Evolutionary conservation across 2,888 invertebrate genomes (phyloP).

Genomic region (Scaptomyza tumidula): DNA sequence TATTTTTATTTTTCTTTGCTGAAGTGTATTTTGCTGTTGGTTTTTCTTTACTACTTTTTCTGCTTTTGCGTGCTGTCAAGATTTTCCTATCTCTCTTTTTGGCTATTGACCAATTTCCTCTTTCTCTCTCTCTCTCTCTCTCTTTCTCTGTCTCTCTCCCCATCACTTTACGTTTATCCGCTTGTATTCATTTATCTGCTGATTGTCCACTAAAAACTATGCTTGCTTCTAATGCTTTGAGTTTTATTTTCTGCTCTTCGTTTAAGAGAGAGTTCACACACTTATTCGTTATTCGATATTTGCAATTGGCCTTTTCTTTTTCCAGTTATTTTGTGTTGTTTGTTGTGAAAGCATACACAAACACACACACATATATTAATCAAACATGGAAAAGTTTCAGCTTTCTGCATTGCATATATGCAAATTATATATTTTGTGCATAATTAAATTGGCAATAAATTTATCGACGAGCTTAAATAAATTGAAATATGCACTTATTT

Average conservation of each 20-base stretch:
- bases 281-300: slow-evolving; percentile 15
- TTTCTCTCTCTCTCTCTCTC: background rate
- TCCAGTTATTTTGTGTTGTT: background rate
- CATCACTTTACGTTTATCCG: slow-evolving; percentile 8
- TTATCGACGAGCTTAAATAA: slow-evolving; percentile 66
- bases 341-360: slow-evolving; percentile 10
- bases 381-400: slow-evolving; percentile 53
- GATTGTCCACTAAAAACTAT: slow-evolving; percentile 80
- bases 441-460: slow-evolving; percentile 71
- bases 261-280: slow-evolving; percentile 15
- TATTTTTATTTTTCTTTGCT: slow-evolving; percentile 3
- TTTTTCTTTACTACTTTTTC: slow-evolving; percentile 4
- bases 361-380: slow-evolving; percentile 66
- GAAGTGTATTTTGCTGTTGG: too few species aligned
- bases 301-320: slow-evolving; percentile 15
- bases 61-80: slow-evolving; percentile 39
- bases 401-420: slow-evolving; percentile 34
- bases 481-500: slow-evolving; percentile 62
- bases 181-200: slow-evolving; percentile 58
- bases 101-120: slow-evolving; percentile 44
- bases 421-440: slow-evolving; percentile 63
- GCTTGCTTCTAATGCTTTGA: slow-evolving; percentile 59
- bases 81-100: slow-evolving; percentile 13
- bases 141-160: slow-evolving; percentile 4
- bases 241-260: slow-evolving; percentile 35